Percentiles rank a stretch among this genome's conserved stretches.
Conservation (phyloP, 2,113 vertebrate species). For the Otis tarda region DNA sequence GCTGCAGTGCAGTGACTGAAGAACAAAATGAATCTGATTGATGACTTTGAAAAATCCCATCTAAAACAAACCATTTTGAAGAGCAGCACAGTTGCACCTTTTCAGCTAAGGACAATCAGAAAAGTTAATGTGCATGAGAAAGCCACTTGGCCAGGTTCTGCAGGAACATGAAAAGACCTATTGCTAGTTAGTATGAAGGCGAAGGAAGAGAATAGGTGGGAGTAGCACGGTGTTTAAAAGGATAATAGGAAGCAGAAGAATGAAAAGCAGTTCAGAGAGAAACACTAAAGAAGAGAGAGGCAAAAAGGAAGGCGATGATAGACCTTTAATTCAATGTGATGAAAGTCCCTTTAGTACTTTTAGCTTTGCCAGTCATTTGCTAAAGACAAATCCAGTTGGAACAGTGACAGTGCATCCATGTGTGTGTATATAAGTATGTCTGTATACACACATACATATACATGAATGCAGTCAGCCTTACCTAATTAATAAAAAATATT, state of each 20-base stretch:
- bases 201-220: background rate
- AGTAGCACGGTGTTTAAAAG: background rate
- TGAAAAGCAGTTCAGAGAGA: background rate
- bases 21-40: slow-evolving; percentile 6
- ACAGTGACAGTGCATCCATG: fast-evolving
- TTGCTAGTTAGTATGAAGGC: background rate
- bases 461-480: background rate
- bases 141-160: background rate
- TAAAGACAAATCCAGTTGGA: background rate
- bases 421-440: no score
- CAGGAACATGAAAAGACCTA: background rate
- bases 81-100: background rate
- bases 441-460: background rate
- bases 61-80: background rate
- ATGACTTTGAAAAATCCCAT: background rate
- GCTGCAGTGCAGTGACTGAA: background rate
- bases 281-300: background rate
- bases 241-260: background rate
- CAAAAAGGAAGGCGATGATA: background rate
- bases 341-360: background rate
- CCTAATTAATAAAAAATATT: background rate
- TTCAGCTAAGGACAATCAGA: background rate
- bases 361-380: background rate
- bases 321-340: background rate
- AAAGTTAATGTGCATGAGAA: background rate